Evolutionary conservation across 2,113 vertebrate species (phyloP), one percentile per base, ranked within the genome.

Genomic region (Seriola aureovittata): DNA sequence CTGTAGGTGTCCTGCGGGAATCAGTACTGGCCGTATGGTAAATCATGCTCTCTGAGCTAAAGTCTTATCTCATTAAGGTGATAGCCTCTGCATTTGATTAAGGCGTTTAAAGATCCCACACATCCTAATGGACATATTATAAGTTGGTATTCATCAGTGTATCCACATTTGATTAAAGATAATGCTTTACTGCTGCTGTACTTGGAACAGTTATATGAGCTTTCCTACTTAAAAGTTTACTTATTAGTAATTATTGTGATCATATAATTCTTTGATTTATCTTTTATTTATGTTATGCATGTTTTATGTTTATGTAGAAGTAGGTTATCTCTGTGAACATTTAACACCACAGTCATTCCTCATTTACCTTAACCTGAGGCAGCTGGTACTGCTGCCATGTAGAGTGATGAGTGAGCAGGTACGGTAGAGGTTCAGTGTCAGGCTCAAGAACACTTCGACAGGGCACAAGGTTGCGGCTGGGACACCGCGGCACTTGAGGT

Each of bases 371-470:
- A 25, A 67, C 12, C 42, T 59, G 48, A 46, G 32, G 64, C 44
- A 64, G 77, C 73, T 85, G 65, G 75, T 58, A 66, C 64, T 70
- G 75, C 80, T 74, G 36, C 67, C 67, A 76, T 54, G 75, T 21
- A 66, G 78, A 73, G 75, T 78, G 72, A 80, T 59, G 63, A 85
- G 34, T 21, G 55, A 71, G 57, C 81, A 72, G 73, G 70, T 25
- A n/a, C 57, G 62, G 74, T 32, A 54, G 44, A 60, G 72, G 65
- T 77, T 88, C 65, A 78, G 10, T 73, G 69, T 82, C 75, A 69
- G 48, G 71, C 65, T 79, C 80, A 83, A 84, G 80, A 73, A 84
- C 80, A 82, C 17, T 63, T 82, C 7, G 32, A 78, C 46, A 79
- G 59, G 62, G 67, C 42, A 50, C 67, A 66, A 73, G 82, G 72